Evolutionary conservation across 2,113 vertebrate species (phyloP).

Genomic region (Heptranchias perlo): DNA sequence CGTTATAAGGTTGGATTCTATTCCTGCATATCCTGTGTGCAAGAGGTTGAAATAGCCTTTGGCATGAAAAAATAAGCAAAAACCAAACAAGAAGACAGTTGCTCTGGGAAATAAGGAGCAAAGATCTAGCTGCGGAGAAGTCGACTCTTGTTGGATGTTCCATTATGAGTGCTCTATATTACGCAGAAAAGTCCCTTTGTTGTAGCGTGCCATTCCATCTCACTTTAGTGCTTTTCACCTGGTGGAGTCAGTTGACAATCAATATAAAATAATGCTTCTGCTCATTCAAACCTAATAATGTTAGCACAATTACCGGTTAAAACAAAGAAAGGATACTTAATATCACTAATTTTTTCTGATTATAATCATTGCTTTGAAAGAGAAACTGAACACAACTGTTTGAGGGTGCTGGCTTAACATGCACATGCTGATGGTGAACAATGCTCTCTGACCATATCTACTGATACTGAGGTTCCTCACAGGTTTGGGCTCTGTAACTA

Average conservation of each 20-base stretch:
- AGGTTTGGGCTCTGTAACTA: too few species aligned
- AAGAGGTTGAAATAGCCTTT: neutral
- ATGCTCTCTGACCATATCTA: neutral
- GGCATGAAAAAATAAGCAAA: slow-evolving; percentile 12
- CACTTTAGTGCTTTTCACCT: neutral
- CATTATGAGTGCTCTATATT: neutral
- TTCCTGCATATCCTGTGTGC: slow-evolving; percentile 20
- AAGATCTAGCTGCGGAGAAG: neutral
- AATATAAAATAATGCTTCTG: neutral
- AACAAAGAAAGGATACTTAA: neutral
- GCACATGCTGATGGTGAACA: neutral
- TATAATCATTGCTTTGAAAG: neutral
- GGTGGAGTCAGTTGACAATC: neutral
- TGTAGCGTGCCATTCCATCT: neutral
- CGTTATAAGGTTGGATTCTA: neutral
- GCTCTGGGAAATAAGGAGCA: slow-evolving; percentile 16
- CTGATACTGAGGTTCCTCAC: neutral
- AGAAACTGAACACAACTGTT: neutral
- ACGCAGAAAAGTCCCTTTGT: neutral
- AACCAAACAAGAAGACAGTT: neutral
- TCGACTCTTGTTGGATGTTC: neutral
- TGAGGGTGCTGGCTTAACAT: neutral
- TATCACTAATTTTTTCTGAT: neutral
- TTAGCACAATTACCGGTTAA: neutral
- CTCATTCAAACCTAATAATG: neutral